Evolutionary conservation across 64 coral and sea anemone genomes (phyloP).

Genomic region (Acropora tenuis): DNA sequence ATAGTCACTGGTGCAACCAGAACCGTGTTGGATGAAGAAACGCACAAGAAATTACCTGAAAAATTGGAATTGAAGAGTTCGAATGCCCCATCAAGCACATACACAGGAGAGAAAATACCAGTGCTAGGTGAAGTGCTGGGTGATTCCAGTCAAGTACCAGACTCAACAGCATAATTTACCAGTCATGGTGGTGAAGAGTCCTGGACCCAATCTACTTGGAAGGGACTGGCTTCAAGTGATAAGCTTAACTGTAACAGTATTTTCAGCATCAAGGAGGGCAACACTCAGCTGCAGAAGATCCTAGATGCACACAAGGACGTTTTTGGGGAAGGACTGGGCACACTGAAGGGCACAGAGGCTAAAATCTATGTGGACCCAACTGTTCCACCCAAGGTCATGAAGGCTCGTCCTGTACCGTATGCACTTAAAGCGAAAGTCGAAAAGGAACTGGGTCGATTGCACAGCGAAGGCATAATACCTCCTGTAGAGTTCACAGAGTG

Average conservation of each 20-base stretch:
- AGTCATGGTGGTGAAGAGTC: too few species aligned
- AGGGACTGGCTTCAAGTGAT: too few species aligned
- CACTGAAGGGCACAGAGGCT: conserved; percentile 33
- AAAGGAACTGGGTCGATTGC: too few species aligned
- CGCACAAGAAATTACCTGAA: too few species aligned
- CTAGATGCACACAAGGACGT: conserved; percentile 16
- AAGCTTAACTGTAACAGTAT: background rate
- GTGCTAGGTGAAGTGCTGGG: too few species aligned
- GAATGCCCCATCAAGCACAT: too few species aligned
- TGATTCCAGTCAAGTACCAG: too few species aligned
- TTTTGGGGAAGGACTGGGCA: conserved; percentile 55
- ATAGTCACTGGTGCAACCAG: background rate
- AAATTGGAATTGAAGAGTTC: background rate
- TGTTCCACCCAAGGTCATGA: conserved; percentile 25
- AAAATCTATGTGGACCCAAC: conserved; percentile 24
- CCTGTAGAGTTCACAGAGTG: background rate
- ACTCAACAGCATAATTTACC: too few species aligned
- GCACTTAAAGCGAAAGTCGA: too few species aligned
- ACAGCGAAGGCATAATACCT: background rate
- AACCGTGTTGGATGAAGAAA: too few species aligned
- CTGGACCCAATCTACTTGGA: too few species aligned
- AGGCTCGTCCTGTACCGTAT: conserved; percentile 25
- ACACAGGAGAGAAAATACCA: too few species aligned
- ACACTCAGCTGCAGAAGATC: background rate
- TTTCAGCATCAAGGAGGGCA: conserved; percentile 3